phyloP scores from a whole-genome alignment of 2,888 invertebrate species.

The Vesta saturnalis region DNA sequence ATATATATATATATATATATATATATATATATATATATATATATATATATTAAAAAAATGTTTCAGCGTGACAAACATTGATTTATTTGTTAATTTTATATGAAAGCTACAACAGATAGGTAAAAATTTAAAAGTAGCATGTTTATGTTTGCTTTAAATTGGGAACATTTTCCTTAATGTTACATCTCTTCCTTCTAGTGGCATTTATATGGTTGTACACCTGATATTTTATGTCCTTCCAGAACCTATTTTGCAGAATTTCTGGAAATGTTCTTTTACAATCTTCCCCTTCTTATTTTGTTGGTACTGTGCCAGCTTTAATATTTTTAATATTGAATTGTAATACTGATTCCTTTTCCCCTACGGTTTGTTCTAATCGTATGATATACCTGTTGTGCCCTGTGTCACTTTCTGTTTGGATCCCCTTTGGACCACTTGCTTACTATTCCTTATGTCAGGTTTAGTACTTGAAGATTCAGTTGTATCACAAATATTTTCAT shows the following conservation, averaged over 20 bases:
- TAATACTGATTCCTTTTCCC: not conserved
- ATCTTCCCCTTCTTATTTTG: not conserved
- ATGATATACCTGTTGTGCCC: not conserved
- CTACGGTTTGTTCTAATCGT: no score
- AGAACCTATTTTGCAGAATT: not conserved
- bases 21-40: not conserved
- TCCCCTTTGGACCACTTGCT: not conserved
- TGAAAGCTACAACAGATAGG: not conserved
- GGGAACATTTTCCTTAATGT: not conserved
- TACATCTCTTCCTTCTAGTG: not conserved
- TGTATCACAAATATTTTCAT: not conserved
- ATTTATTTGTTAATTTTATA: not conserved
- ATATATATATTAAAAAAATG: not conserved
- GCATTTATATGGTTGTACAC: not conserved
- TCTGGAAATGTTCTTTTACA: not conserved
- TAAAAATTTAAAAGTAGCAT: not conserved
- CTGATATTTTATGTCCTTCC: constrained; percentile 8
- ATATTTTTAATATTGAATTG: not conserved
- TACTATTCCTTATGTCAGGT: no score
- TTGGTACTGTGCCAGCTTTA: not conserved
- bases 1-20: no score
- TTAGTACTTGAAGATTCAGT: not conserved
- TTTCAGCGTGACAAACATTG: not conserved
- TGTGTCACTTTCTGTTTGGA: not conserved
- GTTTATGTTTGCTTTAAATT: not conserved